Base-by-base conservation (phyloP, 2,888 invertebrate genomes). In the Nebria salina region DNA sequence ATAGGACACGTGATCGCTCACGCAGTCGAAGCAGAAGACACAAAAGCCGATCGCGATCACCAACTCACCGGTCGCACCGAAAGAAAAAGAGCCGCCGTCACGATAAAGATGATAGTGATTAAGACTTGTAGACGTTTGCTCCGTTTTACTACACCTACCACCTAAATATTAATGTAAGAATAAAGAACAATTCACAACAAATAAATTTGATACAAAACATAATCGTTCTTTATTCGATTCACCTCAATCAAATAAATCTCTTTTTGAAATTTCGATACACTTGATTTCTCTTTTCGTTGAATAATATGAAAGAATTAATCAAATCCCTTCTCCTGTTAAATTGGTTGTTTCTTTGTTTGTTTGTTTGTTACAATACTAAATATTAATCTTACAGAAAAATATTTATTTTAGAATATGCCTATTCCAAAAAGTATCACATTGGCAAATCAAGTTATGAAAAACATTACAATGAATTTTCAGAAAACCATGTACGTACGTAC, bases 21-120 rank as follows among this genome's bases (percentile, higher is more conserved):
- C 90, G 93, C 11, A 93, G 93, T 9, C 89, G 93, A 79, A 92
- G 93, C 0, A 88, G 92, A 84, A 91, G 94, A 81, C 94, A 94
- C 87, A 93, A 94, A 86, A 94, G 94, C 1, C 90, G 94, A 72
- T 94, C 94, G 4, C 91, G 94, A 54, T 94, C 94, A 85, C 94
- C 94, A 72, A 92, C 93, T 82, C 92, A 93, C 83, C 90, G 93
- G 77, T 87, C 88, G 43, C 91, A 91, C 83, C 89, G 90, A 82
- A 91, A 92, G 76, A 94, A 94, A 89, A 94, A 94, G 90, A 91
- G 95, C 86, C 93, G 95, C 65, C 94, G 89, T 73, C 89, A 95
- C 84, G 93, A 93, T 72, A 93, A 93, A 83, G 95, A 95, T 82
- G 95, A 95, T 65, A 93, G 93, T 74, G 93, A 94, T 89, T 94